Percentiles rank a stretch among this genome's conserved stretches.
phyloP scores from a whole-genome alignment of 2,888 invertebrate species.

The Dryococelus australis region DNA sequence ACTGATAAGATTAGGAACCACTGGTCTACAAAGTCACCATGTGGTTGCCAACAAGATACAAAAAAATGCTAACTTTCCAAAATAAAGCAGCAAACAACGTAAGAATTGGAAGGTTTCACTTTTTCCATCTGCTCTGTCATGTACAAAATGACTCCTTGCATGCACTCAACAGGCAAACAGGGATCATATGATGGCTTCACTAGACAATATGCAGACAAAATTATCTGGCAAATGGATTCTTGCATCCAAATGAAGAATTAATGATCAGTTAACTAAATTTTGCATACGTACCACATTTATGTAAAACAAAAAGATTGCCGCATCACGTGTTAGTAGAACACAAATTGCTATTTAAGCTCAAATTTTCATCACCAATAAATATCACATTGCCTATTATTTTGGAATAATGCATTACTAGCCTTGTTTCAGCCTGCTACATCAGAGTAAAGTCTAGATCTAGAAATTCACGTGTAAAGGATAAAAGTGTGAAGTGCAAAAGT shows the following conservation, averaged over 20 bases:
- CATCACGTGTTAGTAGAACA: neutral
- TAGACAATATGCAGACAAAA: neutral
- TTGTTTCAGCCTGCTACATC: no score
- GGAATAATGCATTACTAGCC: no score
- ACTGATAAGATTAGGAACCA: neutral
- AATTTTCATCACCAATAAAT: no score
- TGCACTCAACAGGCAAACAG: neutral
- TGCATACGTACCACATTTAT: neutral
- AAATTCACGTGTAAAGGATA: no score
- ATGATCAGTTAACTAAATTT: neutral
- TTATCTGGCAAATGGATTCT: neutral
- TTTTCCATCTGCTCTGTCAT: neutral
- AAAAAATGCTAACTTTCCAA: neutral
- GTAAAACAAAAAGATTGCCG: neutral
- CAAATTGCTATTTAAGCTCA: no score
- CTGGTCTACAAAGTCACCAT: neutral
- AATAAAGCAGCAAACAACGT: neutral
- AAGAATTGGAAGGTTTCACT: neutral
- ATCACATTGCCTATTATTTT: no score
- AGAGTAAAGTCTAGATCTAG: no score
- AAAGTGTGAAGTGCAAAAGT: no score
- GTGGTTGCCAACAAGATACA: neutral
- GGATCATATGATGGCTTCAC: neutral
- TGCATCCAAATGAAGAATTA: no score
- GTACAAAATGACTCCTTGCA: neutral